These are phyloP conservation scores for Apteryx mantelli DNA, from an alignment of 2,113 vertebrate species.

Conservation along the genomic window DNA sequence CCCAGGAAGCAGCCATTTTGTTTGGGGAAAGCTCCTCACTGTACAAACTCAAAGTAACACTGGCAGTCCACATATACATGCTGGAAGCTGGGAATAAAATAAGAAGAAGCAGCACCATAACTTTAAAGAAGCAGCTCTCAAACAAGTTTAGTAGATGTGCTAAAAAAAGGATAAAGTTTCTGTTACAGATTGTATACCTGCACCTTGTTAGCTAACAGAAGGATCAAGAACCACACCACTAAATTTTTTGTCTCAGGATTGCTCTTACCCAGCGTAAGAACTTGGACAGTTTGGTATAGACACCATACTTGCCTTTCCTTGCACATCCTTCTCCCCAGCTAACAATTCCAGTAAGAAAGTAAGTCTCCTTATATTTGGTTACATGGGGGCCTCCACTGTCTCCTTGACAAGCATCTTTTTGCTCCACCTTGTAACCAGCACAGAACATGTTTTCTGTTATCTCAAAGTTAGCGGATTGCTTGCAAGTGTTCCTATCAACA, in stretches of 20 bases:
- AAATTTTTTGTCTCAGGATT: constrained; percentile 33
- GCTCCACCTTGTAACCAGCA: constrained; percentile 83
- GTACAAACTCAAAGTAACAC: background rate
- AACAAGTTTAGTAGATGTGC: background rate
- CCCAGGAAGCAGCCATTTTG: background rate
- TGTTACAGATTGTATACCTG: background rate
- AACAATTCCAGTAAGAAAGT: constrained; percentile 90
- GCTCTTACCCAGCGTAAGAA: constrained; percentile 84
- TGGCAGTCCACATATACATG: background rate
- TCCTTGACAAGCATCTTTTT: constrained; percentile 91
- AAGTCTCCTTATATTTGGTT: constrained; percentile 82
- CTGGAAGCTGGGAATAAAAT: background rate
- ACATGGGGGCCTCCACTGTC: constrained; percentile 96
- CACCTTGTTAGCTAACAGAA: background rate
- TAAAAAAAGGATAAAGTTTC: background rate
- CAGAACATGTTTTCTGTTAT: constrained; percentile 93
- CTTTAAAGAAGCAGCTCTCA: background rate
- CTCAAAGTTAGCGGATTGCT: constrained; percentile 81
- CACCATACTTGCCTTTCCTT: constrained; percentile 86
- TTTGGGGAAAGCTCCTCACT: background rate
- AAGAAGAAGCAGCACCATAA: background rate
- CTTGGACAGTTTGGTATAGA: constrained; percentile 92
- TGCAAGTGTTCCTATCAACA: constrained; percentile 82
- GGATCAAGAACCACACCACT: background rate
- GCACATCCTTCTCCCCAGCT: constrained; percentile 98